Base-by-base conservation (phyloP, 2,888 invertebrate genomes). In the Calliscelio sp. region DNA sequence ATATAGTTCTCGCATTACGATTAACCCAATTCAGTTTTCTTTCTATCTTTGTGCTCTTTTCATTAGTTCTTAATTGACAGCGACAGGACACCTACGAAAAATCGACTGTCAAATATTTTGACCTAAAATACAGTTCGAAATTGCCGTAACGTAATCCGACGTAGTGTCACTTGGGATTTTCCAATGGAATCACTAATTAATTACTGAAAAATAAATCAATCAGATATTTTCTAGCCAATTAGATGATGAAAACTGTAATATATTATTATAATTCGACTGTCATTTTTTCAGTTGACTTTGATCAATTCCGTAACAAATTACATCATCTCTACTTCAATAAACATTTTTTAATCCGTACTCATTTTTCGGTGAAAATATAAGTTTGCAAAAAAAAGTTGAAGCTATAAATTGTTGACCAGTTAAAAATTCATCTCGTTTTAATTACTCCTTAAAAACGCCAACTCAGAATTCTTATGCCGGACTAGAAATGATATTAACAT, bases 151-250 rank as follows among this genome's bases (percentile, higher is more conserved):
- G 22, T 22, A 49, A 49, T 22, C 24, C 49, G 7, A n/a, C 1
- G 11, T 22, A 22, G 6, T 46, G 18, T 49, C 22, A 49, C 6
- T 10, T 11, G 24, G 11, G 24, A 49, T 49, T 49, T 11, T 24
- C 4, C 2, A 24, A 0, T 16, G 11, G 11, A 49, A 11, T 49
- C 24, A 24, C 20, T 57, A 28, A 35, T 57, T 57, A 46, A 35
- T 57, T 57, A n/a, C n/a, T n/a, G n/a, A 57, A 57, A 57, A 57
- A 3, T 11, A 35, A 57, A 57, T 57, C 57, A 57, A 35, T 57
- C 57, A 35, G 32, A 14, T n/a, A 32, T 16, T 55, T 8, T 55
- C 55, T 28, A 55, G 28, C 16, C 32, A 55, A 55, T 55, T 32
- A 55, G 7, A 28, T 16, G 1, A 2, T n/a, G 10, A 28, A 32